Base-by-base conservation (phyloP, 2,888 invertebrate species). In the Dorcus hopei region DNA sequence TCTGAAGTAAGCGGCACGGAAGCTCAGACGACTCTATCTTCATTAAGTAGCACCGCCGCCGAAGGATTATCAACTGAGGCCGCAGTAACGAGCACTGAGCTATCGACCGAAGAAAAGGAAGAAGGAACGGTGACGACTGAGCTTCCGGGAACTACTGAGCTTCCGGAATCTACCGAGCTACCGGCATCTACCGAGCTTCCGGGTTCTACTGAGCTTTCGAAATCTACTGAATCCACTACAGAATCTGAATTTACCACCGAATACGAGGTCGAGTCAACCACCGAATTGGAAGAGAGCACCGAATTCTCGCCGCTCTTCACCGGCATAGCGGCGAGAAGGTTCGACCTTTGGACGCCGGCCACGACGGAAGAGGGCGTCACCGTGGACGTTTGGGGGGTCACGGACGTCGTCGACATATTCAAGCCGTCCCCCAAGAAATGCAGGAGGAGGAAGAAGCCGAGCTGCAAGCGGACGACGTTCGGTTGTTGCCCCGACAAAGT, bases 401-500 rank as follows among this genome's bases (percentile, higher is more conserved):
- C 67, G 7, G 61, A 62, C 40, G 62, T 61, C 39, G 64, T 57
- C 6, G 64, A 61, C 40, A 77, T 87, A 42, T 80, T 83, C 40
- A 80, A 80, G 1, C 80, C 79, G 50, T 80, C 78, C 61, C 73
- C 77, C 1, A 78, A 77, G 71, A 90, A 89, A 72, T 87, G 85
- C 66, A 80, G 82, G 1, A 83, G 77, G 63, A 83, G 81, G 69
- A 84, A 82, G 70, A 79, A 78, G 65, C 71, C 73, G 14, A 74
- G 79, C n/a, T 93, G 93, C 69, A 79, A 79, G 9, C 82, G 80
- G 9, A 82, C 87, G 7, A 77, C 82, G 67, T 93, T 87, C 71
- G 95, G 95, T 3, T 96, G 96, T 73, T 96, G 96, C 72, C 87
- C 89, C 33, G 93, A 95, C 75, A 87, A 86, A 42, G 84, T 85